Conservation (phyloP, 2,888 invertebrate genomes). For the Prenolepis imparis region DNA sequence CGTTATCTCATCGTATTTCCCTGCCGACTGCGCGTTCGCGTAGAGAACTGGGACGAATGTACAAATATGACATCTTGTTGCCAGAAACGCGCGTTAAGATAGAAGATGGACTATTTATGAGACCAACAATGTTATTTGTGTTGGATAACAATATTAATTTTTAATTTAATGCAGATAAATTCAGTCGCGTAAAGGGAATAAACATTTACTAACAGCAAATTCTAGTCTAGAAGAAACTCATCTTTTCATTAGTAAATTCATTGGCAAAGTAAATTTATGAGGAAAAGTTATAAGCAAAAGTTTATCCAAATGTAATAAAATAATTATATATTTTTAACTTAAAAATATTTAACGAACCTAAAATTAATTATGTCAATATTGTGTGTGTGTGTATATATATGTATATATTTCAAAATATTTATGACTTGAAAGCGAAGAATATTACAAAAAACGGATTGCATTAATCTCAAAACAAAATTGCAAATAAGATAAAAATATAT, state of each 20-base stretch:
- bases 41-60: conserved; percentile 3
- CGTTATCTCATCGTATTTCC: conserved; percentile 38
- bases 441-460: background rate
- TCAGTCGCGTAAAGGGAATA: background rate
- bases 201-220: background rate
- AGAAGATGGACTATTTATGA: background rate
- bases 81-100: conserved; percentile 26
- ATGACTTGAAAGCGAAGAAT: background rate
- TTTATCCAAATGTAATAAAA: background rate
- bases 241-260: background rate
- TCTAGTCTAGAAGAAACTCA: background rate
- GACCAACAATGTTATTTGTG: background rate
- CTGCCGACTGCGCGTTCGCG: conserved; percentile 33
- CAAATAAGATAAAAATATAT: conserved; percentile 19
- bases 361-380: too few species aligned
- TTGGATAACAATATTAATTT: background rate
- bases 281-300: background rate
- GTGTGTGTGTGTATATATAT: too few species aligned
- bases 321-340: background rate
- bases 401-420: too few species aligned
- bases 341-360: background rate
- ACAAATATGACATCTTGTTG: conserved; percentile 23
- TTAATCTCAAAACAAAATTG: background rate
- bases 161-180: background rate
- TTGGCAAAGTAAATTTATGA: background rate